These are phyloP conservation scores for Tipula unca DNA, from an alignment of 2,888 invertebrate genomes.

Conservation along the genomic window DNA sequence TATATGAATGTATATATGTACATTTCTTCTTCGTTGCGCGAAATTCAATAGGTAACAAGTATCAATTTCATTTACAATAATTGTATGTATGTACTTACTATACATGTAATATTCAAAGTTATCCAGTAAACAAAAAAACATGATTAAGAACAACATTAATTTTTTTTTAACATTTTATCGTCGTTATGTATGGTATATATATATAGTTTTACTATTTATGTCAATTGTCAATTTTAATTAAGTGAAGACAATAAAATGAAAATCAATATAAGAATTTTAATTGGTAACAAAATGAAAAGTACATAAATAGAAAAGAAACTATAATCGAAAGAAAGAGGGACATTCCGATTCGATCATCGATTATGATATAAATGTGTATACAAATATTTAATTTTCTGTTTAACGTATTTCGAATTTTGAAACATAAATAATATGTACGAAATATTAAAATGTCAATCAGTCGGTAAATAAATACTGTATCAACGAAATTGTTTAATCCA, in stretches of 20 bases:
- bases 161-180: background rate
- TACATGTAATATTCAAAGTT: background rate
- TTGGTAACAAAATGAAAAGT: background rate
- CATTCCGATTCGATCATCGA: background rate
- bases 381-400: too few species aligned
- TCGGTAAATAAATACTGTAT: background rate
- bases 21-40: background rate
- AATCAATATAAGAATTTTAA: slow-evolving; percentile 8
- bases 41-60: background rate
- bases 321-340: background rate
- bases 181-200: background rate
- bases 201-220: background rate
- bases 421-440: background rate
- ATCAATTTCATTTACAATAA: background rate
- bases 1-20: too few species aligned
- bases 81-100: background rate
- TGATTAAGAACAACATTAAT: background rate
- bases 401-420: background rate
- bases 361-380: background rate
- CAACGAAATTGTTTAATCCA: background rate
- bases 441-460: background rate
- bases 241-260: slow-evolving; percentile 14
- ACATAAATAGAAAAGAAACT: background rate
- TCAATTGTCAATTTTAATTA: slow-evolving; percentile 14
- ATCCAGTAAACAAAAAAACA: background rate